Percentiles rank a stretch among this genome's conserved stretches.
phyloP scores from a whole-genome alignment of 1,140 invertebrate genomes.

The Choristoneura fumiferana region DNA sequence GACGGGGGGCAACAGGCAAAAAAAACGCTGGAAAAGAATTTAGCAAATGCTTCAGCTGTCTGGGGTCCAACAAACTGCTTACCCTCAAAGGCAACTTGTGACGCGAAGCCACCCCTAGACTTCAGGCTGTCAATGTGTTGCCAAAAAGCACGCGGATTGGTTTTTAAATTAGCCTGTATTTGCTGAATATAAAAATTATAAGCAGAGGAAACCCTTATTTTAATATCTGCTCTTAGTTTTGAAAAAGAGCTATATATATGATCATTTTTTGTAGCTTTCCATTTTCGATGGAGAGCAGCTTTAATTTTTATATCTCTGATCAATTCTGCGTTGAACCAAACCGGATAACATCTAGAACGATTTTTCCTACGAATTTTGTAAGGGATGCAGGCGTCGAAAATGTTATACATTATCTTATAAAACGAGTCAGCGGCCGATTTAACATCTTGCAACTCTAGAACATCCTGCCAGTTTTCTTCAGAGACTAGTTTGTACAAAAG shows the following conservation, averaged over 20 bases:
- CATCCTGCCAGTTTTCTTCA: background rate
- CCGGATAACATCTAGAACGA: background rate
- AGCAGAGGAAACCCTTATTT: background rate
- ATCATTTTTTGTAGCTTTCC: background rate
- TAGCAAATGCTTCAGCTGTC: no score
- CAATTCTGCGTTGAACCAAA: conserved; percentile 5
- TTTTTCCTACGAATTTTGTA: background rate
- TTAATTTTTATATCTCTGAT: background rate
- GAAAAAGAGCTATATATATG: background rate
- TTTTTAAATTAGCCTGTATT: no score
- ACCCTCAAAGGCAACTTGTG: no score
- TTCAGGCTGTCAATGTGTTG: no score
- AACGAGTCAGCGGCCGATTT: background rate
- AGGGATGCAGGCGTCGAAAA: conserved; percentile 15
- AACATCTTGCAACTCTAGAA: background rate
- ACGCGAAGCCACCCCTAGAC: no score
- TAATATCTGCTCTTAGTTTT: conserved; percentile 3
- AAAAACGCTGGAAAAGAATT: no score
- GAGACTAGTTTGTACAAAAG: background rate
- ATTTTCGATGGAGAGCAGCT: conserved; percentile 7
- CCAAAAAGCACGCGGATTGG: no score
- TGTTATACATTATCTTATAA: conserved; percentile 11
- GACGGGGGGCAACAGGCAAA: no score
- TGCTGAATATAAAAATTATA: conserved; percentile 4
- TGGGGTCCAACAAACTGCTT: no score